Evolutionary conservation across 53 echinoderm and acorn worm species (phyloP).

Genomic region (Stichopus horrens): DNA sequence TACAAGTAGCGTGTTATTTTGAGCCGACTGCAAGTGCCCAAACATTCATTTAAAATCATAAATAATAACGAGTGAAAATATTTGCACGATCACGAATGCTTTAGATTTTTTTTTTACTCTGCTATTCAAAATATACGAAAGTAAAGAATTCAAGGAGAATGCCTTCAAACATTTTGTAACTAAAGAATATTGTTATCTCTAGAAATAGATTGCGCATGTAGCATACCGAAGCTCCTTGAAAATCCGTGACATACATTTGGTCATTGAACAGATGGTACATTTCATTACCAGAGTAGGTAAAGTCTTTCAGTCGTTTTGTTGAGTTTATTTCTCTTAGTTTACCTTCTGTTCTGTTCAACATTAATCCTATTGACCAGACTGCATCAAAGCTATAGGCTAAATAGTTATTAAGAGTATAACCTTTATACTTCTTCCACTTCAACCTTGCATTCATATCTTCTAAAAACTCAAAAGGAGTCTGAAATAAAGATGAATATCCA

Average conservation of each 20-base stretch:
- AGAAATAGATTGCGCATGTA: neutral
- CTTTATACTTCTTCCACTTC: conserved; percentile 37
- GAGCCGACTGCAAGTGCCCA: too few relatives aligned
- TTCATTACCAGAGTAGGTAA: conserved; percentile 54
- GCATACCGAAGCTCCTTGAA: conserved; percentile 46
- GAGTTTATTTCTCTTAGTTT: conserved; percentile 19
- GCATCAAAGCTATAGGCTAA: conserved; percentile 50
- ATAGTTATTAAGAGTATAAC: conserved; percentile 61
- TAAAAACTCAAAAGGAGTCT: conserved; percentile 50
- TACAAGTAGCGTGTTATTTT: too few relatives aligned
- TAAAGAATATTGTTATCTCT: neutral
- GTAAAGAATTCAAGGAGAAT: neutral
- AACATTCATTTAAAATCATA: too few relatives aligned
- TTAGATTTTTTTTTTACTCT: too few relatives aligned
- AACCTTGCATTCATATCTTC: conserved; percentile 39
- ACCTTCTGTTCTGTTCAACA: conserved; percentile 47
- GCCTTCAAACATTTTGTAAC: neutral
- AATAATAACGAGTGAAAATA: too few relatives aligned
- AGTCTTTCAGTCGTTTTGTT: conserved; percentile 46
- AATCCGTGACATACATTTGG: conserved; percentile 43
- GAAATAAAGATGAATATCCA: neutral
- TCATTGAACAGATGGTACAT: conserved; percentile 48
- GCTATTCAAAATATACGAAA: too few relatives aligned
- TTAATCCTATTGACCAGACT: conserved; percentile 56
- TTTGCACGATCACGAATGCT: too few relatives aligned